These are phyloP conservation scores for Anolis apletophallus DNA, from an alignment of 2,797 vertebrate genomes.

Conservation along the genomic window DNA sequence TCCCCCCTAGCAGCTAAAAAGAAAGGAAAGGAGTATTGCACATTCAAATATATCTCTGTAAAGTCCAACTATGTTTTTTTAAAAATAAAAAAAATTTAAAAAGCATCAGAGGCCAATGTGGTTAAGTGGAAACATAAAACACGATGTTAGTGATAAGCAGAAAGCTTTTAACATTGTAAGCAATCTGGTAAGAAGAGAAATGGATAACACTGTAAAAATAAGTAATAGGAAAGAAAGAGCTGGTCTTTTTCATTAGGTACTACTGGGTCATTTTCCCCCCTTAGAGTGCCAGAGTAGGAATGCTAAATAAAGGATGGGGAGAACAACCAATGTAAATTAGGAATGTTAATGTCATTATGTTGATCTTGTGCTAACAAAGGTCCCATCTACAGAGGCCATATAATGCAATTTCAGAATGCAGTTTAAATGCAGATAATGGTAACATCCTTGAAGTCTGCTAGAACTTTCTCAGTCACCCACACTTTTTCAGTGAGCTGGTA, in stretches of 20 bases:
- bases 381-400: too few relatives aligned
- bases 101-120: conserved; percentile 10
- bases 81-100: not conserved
- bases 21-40: not conserved
- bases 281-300: not conserved
- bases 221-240: conserved; percentile 8
- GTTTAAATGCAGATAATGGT: too few relatives aligned
- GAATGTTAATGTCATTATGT: not conserved
- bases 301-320: not conserved
- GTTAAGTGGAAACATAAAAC: conserved; percentile 47
- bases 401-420: too few relatives aligned
- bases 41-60: conserved; percentile 27
- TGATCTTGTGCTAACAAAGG: too few relatives aligned
- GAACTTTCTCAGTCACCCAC: too few relatives aligned
- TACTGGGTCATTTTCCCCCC: not conserved
- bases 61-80: not conserved
- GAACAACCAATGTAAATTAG: not conserved
- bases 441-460: too few relatives aligned
- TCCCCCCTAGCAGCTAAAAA: not conserved
- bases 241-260: conserved; percentile 21
- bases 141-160: conserved; percentile 19
- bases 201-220: conserved; percentile 10
- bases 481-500: too few relatives aligned
- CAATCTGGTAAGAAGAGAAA: conserved; percentile 23
- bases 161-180: conserved; percentile 42